Evolutionary conservation across 2,888 invertebrate species (phyloP), one percentile per base, ranked within the genome.

Genomic region (Neria commutata): DNA sequence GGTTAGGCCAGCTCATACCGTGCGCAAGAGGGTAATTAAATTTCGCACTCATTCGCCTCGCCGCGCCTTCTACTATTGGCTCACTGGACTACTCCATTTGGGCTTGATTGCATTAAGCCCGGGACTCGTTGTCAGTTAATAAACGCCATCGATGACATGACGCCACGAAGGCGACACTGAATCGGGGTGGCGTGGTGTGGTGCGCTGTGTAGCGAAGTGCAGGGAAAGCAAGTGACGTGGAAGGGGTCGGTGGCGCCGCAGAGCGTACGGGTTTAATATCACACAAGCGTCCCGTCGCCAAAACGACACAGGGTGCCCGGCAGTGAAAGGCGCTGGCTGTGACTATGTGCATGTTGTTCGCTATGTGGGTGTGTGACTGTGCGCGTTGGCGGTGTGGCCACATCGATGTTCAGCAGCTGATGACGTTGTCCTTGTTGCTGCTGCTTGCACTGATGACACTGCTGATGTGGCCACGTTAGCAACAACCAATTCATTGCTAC

Each of bases 291-390:
- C 67, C 67, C 69, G 69, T 67, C 58, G 69, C 60, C 67, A 60
- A 56, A 51, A 58, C 60, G 56, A 65, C 63, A 64, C 67, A 67
- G 69, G 69, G 67, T 65, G 69, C 69, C 68, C 60, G n/a, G 61
- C 59, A 59, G 60, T 59, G 56, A 46, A 11, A 8, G n/a, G n/a
- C 37, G 37, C 5, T 8, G 21, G 42, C 42, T 5, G 17, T 14
- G 14, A 5, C 42, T 5, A n/a, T n/a, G 42, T n/a, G 4, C 37
- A 37, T 37, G 6, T n/a, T 37, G n/a, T n/a, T 37, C n/a, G n/a
- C n/a, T n/a, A n/a, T n/a, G n/a, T n/a, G n/a, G n/a, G n/a, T n/a
- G n/a, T n/a, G n/a, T n/a, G n/a, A n/a, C n/a, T n/a, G n/a, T n/a
- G n/a, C n/a, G n/a, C n/a, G n/a, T 8, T 37, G 37, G 10, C 37